phyloP scores from a whole-genome alignment of 2,113 vertebrate genomes.

The Gobiocypris rarus region DNA sequence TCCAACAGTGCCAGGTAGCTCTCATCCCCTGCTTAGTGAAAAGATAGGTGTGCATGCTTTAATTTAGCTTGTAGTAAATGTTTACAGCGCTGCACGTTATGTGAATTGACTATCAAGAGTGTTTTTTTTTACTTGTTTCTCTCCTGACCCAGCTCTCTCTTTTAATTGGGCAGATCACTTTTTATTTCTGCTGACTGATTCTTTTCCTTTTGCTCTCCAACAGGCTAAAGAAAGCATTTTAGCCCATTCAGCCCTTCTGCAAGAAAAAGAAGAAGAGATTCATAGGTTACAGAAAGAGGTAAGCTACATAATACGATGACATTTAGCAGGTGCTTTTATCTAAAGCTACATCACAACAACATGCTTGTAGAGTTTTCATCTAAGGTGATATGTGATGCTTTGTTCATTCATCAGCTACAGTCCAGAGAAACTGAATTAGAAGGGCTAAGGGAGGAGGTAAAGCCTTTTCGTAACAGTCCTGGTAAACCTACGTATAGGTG shows the following conservation, averaged over 20 bases:
- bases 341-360: background rate
- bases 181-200: background rate
- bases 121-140: background rate
- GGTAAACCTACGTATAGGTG: constrained; percentile 75
- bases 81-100: background rate
- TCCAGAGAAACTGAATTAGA: constrained; percentile 68
- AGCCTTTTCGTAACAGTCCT: constrained; percentile 60
- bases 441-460: constrained; percentile 67
- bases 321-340: too few species aligned
- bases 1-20: constrained; percentile 80
- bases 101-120: background rate
- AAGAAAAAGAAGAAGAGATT: constrained; percentile 73
- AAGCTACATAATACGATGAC: background rate
- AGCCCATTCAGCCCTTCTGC: constrained; percentile 72
- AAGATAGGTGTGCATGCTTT: constrained; percentile 14
- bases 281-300: constrained; percentile 73
- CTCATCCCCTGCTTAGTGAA: constrained; percentile 1
- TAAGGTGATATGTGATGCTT: background rate
- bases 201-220: constrained; percentile 20
- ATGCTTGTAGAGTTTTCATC: background rate
- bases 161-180: background rate
- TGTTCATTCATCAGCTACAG: constrained; percentile 64
- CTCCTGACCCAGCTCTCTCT: background rate
- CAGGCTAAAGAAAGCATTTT: constrained; percentile 74
- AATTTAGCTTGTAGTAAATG: background rate